Evolutionary conservation across 2,888 invertebrate species (phyloP), one percentile per base, ranked within the genome.

Genomic region (Argyresthia albistria): DNA sequence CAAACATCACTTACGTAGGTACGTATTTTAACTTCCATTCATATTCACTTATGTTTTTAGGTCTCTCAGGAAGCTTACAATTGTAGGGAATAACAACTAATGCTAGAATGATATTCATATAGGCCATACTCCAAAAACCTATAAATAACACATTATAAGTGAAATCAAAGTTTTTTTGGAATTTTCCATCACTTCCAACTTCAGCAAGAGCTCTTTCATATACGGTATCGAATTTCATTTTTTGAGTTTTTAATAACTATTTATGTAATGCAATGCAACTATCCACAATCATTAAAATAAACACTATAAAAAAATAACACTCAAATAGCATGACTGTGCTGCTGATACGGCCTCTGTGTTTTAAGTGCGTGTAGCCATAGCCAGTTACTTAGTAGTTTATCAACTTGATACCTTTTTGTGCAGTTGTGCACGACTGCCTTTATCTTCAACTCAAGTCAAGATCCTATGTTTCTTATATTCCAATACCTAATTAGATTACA

Each of bases 81-180:
- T 66, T 71, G 60, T 89, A 81, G 16, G 84, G 79, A 42, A 77
- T 76, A 49, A 82, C 65, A 3, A 79, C 73, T 42, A 89, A 65
- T 45, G 80, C 75, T 55, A 88, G 68, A 55, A 84, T 64, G 56
- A 81, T 70, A 60, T 79, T 86, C 58, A 78, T 66, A 59, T 80
- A 80, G 7, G 78, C 69, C 64, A 86, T 75, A 36, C 74, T 66
- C 65, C 82, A 76, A 25, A 78, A 64, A 2, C 62, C 61, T 8
- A 78, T 64, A 35, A 86, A 70, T 1, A 79, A 56, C 14, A 79
- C 65, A 56, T 83, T 81, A 59, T 84, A 76, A 37, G 81, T 57
- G n/a, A 77, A 50, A 61, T 82, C 81, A 61, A 77, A 83, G 53
- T 65, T 66, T 54, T 63, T 73, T 67, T 89, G 89, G 64, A 77